Evolutionary conservation across 2,888 invertebrate species (phyloP).

Genomic region (Leptinotarsa peninsularis): DNA sequence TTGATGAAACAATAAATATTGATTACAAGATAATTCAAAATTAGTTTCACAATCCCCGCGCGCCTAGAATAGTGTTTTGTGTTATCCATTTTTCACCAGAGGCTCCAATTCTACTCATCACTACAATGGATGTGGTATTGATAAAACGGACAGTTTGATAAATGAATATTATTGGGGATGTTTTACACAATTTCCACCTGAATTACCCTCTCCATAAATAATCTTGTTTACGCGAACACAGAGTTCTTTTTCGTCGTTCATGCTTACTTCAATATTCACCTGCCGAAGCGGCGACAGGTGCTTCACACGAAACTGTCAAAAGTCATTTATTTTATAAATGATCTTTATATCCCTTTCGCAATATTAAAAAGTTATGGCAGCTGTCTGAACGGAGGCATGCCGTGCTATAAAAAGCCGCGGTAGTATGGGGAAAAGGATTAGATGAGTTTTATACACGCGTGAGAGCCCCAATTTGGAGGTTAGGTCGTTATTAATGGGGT

Average conservation of each 20-base stretch:
- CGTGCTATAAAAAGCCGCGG: conserved; percentile 4
- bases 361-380: conserved; percentile 39
- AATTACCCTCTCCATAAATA: neutral
- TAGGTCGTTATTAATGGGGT: conserved; percentile 37
- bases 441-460: conserved; percentile 32
- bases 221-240: neutral
- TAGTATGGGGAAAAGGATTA: conserved; percentile 34
- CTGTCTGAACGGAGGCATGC: conserved; percentile 13
- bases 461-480: conserved; percentile 36
- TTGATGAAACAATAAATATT: too few relatives aligned
- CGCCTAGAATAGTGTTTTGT: too few relatives aligned
- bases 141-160: neutral
- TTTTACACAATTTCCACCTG: neutral
- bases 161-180: neutral
- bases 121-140: too few relatives aligned
- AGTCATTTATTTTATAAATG: conserved; percentile 47
- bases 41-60: too few relatives aligned
- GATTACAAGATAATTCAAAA: too few relatives aligned
- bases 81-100: too few relatives aligned
- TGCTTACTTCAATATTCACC: conserved; percentile 39
- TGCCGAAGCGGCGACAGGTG: conserved; percentile 49
- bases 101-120: too few relatives aligned
- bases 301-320: conserved; percentile 43
- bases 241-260: neutral
- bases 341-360: conserved; percentile 44